Percentiles rank a stretch among this genome's conserved stretches.
phyloP scores from a whole-genome alignment of 1,140 invertebrate species.

The Drosophila trapezifrons region DNA sequence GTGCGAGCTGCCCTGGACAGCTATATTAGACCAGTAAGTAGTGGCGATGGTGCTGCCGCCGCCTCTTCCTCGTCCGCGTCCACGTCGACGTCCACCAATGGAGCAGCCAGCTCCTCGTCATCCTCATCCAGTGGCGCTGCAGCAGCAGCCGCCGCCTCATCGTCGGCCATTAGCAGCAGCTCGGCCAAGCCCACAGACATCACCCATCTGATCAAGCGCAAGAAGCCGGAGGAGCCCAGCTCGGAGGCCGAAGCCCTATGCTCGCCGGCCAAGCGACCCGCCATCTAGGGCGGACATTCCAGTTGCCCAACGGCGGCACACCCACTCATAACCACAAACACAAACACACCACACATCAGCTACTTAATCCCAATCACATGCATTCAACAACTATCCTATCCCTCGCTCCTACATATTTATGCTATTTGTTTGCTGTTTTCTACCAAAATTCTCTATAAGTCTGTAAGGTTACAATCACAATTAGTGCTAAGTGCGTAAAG shows the following conservation, averaged over 20 bases:
- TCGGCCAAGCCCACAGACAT: conserved; percentile 81
- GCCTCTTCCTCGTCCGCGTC: conserved; percentile 65
- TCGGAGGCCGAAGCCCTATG: conserved; percentile 76
- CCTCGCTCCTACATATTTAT: conserved; percentile 53
- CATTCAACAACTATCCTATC: conserved; percentile 39
- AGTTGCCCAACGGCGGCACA: conserved; percentile 44
- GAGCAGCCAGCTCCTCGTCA: conserved; percentile 52
- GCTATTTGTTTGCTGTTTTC: conserved; percentile 68
- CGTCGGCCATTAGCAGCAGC: conserved; percentile 72
- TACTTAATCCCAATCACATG: conserved; percentile 33
- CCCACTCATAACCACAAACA: conserved; percentile 30
- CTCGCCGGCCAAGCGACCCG: conserved; percentile 77
- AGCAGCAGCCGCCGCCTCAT: conserved; percentile 30
- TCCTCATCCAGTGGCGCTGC: conserved; percentile 36
- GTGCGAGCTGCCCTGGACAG: conserved; percentile 79
- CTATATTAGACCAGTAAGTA: conserved; percentile 75
- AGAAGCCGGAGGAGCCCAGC: conserved; percentile 80
- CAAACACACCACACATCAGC: conserved; percentile 35
- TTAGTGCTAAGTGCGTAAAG: conserved; percentile 73
- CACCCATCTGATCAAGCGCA: conserved; percentile 83
- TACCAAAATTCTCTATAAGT: conserved; percentile 70
- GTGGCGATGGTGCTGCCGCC: conserved; percentile 53
- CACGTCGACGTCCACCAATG: conserved; percentile 42
- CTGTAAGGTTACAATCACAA: conserved; percentile 79
- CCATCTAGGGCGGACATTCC: conserved; percentile 74